Percentiles rank a stretch among this genome's conserved stretches.
These are phyloP conservation scores for Centruroides sculpturatus DNA, from an alignment of 1,140 invertebrate species.

Conservation along the genomic window DNA sequence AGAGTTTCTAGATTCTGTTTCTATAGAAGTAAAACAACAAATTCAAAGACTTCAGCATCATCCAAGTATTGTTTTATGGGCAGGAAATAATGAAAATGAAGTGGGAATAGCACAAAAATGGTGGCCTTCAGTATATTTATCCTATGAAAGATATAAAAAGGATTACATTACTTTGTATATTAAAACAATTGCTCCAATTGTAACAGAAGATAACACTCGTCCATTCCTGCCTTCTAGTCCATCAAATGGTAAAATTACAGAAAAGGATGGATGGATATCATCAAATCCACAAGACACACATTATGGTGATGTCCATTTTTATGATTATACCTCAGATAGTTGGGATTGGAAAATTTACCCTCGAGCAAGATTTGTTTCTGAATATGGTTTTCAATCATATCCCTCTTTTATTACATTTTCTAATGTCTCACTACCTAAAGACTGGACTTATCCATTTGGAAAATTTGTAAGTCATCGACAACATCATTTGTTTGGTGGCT, in stretches of 20 bases:
- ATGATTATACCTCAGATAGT: constrained; percentile 59
- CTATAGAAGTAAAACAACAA: constrained; percentile 66
- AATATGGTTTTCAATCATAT: constrained; percentile 88
- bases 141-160: constrained; percentile 40
- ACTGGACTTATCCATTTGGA: constrained; percentile 45
- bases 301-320: constrained; percentile 57
- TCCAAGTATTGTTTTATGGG: constrained; percentile 71
- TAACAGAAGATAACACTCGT: constrained; percentile 44
- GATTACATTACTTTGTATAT: constrained; percentile 84
- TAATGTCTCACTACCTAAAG: constrained; percentile 36
- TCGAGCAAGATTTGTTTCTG: constrained; percentile 71
- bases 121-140: constrained; percentile 27
- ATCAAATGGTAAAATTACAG: constrained; percentile 66
- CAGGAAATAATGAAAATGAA: constrained; percentile 98
- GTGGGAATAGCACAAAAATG: constrained; percentile 68
- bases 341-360: constrained; percentile 67
- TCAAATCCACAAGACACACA: constrained; percentile 55
- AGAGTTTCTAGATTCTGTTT: constrained; percentile 56
- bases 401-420: constrained; percentile 49
- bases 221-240: constrained; percentile 77
- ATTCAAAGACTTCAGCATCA: constrained; percentile 71
- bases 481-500: constrained; percentile 59
- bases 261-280: constrained; percentile 57
- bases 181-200: constrained; percentile 51
- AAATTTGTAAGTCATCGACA: constrained; percentile 54